Conservation (phyloP, 1,140 invertebrate genomes). For the Papilio glaucus region DNA sequence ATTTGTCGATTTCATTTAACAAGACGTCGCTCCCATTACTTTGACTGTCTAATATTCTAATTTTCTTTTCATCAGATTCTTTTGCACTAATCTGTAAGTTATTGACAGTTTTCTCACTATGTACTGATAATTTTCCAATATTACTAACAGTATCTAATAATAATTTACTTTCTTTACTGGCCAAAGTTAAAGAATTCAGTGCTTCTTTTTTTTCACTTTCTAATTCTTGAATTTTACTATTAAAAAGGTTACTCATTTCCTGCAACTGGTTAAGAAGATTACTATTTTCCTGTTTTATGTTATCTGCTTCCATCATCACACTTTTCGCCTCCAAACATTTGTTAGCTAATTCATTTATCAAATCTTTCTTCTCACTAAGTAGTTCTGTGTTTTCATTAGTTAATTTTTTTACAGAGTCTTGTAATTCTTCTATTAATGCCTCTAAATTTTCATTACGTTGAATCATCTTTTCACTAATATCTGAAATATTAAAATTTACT, state of each 20-base stretch:
- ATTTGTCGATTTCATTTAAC: constrained; percentile 59
- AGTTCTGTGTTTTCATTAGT: constrained; percentile 54
- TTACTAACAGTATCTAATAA: constrained; percentile 57
- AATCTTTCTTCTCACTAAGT: constrained; percentile 56
- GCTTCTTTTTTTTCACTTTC: constrained; percentile 61
- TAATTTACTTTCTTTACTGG: constrained; percentile 64
- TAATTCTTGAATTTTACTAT: constrained; percentile 50
- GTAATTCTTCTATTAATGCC: constrained; percentile 53
- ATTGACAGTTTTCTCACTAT: background rate
- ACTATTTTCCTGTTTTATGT: constrained; percentile 52
- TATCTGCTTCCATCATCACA: constrained; percentile 58
- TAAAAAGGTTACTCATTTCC: constrained; percentile 48
- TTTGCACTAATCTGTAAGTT: constrained; percentile 42
- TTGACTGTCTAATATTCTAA: constrained; percentile 41
- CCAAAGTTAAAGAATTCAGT: constrained; percentile 55
- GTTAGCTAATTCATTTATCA: constrained; percentile 56
- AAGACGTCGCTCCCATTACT: constrained; percentile 53
- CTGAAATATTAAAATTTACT: constrained; percentile 43
- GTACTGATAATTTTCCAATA: constrained; percentile 41
- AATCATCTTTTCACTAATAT: constrained; percentile 59
- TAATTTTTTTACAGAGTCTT: constrained; percentile 53
- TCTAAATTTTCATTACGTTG: constrained; percentile 61
- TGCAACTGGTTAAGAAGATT: constrained; percentile 54
- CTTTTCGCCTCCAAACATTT: constrained; percentile 68
- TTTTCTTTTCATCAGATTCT: constrained; percentile 40